Conservation (phyloP, 2,113 vertebrate species). For the Prunella fulvescens region DNA sequence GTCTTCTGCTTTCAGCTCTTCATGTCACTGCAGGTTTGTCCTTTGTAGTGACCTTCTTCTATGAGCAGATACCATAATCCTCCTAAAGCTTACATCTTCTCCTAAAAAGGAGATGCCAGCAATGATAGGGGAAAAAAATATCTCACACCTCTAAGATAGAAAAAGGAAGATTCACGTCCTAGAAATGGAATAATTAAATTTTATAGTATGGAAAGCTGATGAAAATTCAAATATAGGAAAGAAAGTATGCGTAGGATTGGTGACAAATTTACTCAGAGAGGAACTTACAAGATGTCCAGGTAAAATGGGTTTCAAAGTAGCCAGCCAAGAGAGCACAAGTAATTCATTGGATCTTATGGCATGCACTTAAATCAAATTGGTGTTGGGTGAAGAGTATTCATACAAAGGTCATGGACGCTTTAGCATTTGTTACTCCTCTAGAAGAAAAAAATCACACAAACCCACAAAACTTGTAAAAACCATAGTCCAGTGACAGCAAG, state of each 20-base stretch:
- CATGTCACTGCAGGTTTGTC: background rate
- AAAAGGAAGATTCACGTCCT: background rate
- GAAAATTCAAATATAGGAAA: background rate
- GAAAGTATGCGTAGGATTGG: background rate
- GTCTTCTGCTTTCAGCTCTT: background rate
- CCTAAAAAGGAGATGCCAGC: background rate
- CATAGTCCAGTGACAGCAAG: background rate
- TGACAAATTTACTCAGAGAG: background rate
- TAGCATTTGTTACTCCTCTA: background rate
- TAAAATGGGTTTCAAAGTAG: background rate
- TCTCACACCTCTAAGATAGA: background rate
- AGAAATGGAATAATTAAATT: background rate
- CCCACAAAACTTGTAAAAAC: background rate
- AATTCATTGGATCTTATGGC: background rate
- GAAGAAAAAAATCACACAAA: background rate
- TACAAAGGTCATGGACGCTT: background rate
- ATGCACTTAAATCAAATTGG: background rate
- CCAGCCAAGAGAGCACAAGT: background rate
- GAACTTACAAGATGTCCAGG: background rate
- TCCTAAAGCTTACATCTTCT: background rate
- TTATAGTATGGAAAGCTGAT: background rate
- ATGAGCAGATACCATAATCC: background rate
- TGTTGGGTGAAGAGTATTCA: background rate
- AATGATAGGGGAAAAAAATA: background rate
- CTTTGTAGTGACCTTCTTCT: background rate